phyloP scores from a whole-genome alignment of 2,113 vertebrate genomes.

The Ptilonorhynchus violaceus region DNA sequence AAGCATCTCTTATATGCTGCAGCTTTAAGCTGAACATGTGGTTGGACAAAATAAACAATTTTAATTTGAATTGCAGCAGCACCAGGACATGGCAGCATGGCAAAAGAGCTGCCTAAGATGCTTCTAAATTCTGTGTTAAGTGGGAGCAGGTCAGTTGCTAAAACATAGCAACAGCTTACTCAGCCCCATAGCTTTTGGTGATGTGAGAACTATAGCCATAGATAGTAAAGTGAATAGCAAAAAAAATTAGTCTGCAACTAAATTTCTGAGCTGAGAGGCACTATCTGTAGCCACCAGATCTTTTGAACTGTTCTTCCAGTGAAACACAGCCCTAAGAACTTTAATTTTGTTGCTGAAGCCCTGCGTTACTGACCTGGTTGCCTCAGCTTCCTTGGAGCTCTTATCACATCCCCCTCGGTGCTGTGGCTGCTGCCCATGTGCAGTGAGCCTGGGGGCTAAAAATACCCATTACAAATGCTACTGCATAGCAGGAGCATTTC shows the following conservation, averaged over 20 bases:
- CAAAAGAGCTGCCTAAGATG: background rate
- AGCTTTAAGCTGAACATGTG: background rate
- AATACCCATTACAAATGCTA: background rate
- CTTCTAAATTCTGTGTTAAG: background rate
- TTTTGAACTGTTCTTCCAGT: background rate
- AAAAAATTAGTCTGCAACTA: background rate
- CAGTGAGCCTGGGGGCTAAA: background rate
- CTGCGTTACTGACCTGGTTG: accelerated
- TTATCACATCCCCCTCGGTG: background rate
- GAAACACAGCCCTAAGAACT: background rate
- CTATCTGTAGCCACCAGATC: background rate
- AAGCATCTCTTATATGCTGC: background rate
- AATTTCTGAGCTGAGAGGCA: background rate
- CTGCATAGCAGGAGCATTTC: background rate
- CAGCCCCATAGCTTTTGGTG: background rate
- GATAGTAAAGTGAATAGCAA: accelerated
- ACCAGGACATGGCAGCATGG: background rate
- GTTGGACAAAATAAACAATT: background rate
- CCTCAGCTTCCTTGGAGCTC: background rate
- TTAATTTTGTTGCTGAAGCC: background rate
- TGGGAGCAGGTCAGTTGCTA: background rate
- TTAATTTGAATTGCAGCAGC: background rate
- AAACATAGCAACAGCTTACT: background rate
- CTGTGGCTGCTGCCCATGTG: background rate
- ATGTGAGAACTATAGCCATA: background rate